These are phyloP conservation scores for Bradynema listronoti DNA, from an alignment of 1,140 invertebrate species.

Conservation along the genomic window DNA sequence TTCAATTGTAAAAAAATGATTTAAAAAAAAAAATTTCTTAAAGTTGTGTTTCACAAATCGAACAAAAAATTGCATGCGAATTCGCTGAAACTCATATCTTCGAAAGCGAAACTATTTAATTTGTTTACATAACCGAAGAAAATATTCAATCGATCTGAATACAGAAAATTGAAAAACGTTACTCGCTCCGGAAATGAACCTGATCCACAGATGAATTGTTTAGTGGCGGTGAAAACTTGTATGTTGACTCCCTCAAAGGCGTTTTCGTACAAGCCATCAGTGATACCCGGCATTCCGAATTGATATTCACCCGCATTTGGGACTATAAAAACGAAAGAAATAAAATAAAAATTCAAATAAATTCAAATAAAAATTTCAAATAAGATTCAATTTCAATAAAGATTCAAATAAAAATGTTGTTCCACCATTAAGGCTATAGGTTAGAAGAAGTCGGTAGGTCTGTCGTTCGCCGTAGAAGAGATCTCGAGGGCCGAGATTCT, in stretches of 20 bases:
- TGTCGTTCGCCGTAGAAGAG: conserved; percentile 30
- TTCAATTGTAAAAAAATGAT: too few species aligned
- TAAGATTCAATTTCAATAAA: too few species aligned
- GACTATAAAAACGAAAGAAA: conserved; percentile 24
- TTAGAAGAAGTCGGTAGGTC: conserved; percentile 31
- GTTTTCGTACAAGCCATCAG: conserved; percentile 81
- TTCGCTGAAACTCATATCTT: too few species aligned
- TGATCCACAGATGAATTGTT: conserved; percentile 68
- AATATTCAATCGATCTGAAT: not conserved
- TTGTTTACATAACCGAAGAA: too few species aligned
- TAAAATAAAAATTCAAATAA: not conserved
- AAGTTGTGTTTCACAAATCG: too few species aligned
- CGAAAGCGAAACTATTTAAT: too few species aligned
- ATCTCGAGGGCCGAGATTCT: conserved; percentile 31
- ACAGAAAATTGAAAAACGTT: conserved; percentile 4
- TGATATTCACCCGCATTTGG: conserved; percentile 34
- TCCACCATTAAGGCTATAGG: conserved; percentile 35
- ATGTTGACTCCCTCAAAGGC: conserved; percentile 90
- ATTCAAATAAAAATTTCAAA: too few species aligned
- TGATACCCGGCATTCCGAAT: conserved; percentile 66
- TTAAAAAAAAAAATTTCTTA: too few species aligned
- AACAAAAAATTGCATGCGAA: too few species aligned
- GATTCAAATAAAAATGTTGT: too few species aligned
- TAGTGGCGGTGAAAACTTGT: conserved; percentile 87
- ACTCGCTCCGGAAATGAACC: conserved; percentile 22